A percentile compares a stretch with the other conserved stretches of the same genome.
phyloP scores from a whole-genome alignment of 2,797 vertebrate genomes.

The Falco concolor region DNA sequence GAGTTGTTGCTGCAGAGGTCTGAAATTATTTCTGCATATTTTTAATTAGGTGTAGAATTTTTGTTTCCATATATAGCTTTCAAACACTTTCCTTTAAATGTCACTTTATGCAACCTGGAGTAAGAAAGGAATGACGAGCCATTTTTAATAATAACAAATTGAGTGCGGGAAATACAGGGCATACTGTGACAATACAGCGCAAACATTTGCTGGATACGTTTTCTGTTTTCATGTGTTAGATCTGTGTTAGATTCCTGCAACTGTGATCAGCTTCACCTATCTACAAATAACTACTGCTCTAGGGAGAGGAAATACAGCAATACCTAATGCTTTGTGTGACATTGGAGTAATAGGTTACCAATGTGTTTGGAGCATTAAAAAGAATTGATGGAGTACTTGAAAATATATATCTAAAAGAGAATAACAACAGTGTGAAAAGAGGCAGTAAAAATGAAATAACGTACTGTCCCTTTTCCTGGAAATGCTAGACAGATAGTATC shows the following conservation, averaged over 20 bases:
- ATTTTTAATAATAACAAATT: background rate
- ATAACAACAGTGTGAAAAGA: background rate
- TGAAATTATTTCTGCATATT: constrained; percentile 55
- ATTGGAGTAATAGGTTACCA: background rate
- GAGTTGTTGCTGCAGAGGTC: constrained; percentile 62
- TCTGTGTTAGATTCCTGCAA: background rate
- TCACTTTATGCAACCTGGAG: background rate
- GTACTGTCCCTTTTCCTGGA: background rate
- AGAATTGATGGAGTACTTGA: constrained; percentile 10
- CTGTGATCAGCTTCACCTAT: constrained; percentile 48
- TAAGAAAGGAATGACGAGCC: background rate
- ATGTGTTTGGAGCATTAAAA: constrained; percentile 13
- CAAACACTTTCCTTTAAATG: background rate
- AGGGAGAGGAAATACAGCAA: background rate
- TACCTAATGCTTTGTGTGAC: constrained; percentile 32
- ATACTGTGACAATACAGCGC: background rate
- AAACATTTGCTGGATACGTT: background rate
- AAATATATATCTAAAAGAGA: constrained; percentile 8
- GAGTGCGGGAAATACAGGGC: background rate
- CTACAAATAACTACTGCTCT: constrained; percentile 27
- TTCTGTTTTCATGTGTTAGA: background rate
- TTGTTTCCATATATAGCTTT: constrained; percentile 23
- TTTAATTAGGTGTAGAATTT: constrained; percentile 54
- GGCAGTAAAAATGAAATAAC: background rate
- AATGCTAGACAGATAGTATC: background rate